These are phyloP conservation scores for Taxidea taxus DNA, from an alignment of 2,113 vertebrate species.

Conservation along the genomic window DNA sequence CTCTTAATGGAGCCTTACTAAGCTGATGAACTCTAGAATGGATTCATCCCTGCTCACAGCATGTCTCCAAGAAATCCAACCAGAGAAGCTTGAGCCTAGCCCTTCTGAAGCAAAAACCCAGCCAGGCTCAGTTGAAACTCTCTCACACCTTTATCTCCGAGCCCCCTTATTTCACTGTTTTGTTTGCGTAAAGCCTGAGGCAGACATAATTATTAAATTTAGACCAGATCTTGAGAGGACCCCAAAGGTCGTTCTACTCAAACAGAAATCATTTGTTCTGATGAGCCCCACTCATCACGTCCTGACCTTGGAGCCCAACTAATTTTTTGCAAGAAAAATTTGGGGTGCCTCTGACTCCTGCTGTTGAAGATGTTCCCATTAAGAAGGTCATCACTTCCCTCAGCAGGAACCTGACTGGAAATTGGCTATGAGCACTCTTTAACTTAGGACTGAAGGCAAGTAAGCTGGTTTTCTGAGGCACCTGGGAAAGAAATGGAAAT, in stretches of 20 bases:
- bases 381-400: background rate
- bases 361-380: conserved; percentile 58
- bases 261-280: conserved; percentile 84
- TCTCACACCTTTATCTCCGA: conserved; percentile 52
- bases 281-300: conserved; percentile 77
- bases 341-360: conserved; percentile 65
- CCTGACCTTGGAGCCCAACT: conserved; percentile 81
- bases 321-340: conserved; percentile 79
- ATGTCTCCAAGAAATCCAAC: background rate
- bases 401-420: background rate
- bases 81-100: background rate
- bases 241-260: conserved; percentile 80
- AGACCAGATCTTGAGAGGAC: conserved; percentile 77
- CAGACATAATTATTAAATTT: conserved; percentile 81
- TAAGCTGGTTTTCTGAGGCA: conserved; percentile 27
- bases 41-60: background rate
- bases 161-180: background rate
- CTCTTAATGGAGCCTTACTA: background rate
- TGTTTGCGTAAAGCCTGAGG: conserved; percentile 71
- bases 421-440: conserved; percentile 39
- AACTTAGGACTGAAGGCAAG: background rate
- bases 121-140: conserved; percentile 41
- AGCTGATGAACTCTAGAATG: background rate
- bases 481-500: background rate
- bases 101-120: conserved; percentile 58